Percentiles rank a stretch among this genome's conserved stretches.
phyloP scores from a whole-genome alignment of 2,888 invertebrate species.

The Napeogenes inachia region DNA sequence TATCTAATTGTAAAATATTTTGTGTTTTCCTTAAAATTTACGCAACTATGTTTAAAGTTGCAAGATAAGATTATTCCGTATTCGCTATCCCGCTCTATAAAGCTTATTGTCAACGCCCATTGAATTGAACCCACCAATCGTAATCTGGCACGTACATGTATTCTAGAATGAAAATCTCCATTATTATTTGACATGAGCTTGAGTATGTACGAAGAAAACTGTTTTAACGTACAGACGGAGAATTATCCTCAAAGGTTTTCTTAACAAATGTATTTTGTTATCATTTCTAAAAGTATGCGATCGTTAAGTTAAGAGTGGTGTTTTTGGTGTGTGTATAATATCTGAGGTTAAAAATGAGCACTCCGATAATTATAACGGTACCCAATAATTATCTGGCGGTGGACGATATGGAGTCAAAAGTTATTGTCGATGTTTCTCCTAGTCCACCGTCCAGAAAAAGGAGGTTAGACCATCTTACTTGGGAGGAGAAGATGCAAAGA shows the following conservation, averaged over 20 bases:
- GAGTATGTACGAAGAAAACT: slow-evolving; percentile 66
- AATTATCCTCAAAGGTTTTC: slow-evolving; percentile 51
- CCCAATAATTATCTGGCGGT: slow-evolving; percentile 68
- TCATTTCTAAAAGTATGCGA: slow-evolving; percentile 46
- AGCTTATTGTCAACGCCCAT: slow-evolving; percentile 38
- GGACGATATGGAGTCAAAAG: slow-evolving; percentile 55
- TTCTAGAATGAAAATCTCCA: slow-evolving; percentile 45
- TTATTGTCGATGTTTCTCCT: slow-evolving; percentile 51
- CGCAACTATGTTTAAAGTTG: background rate
- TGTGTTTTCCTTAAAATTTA: background rate
- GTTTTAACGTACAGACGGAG: slow-evolving; percentile 47
- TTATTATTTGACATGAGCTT: slow-evolving; percentile 52
- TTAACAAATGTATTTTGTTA: slow-evolving; percentile 41
- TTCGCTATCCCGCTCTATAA: slow-evolving; percentile 12
- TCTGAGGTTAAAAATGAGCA: slow-evolving; percentile 57
- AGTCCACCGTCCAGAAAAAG: slow-evolving; percentile 78
- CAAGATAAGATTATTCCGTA: background rate
- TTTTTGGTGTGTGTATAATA: slow-evolving; percentile 35
- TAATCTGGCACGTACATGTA: slow-evolving; percentile 57
- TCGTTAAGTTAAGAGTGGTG: slow-evolving; percentile 36
- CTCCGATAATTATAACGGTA: slow-evolving; percentile 73
- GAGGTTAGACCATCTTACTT: slow-evolving; percentile 87
- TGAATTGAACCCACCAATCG: slow-evolving; percentile 50
- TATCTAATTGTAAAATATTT: background rate
- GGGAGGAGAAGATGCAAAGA: slow-evolving; percentile 92